Conservation (phyloP, 1,140 invertebrate genomes). For the Stenopsyche tienmushanensis region DNA sequence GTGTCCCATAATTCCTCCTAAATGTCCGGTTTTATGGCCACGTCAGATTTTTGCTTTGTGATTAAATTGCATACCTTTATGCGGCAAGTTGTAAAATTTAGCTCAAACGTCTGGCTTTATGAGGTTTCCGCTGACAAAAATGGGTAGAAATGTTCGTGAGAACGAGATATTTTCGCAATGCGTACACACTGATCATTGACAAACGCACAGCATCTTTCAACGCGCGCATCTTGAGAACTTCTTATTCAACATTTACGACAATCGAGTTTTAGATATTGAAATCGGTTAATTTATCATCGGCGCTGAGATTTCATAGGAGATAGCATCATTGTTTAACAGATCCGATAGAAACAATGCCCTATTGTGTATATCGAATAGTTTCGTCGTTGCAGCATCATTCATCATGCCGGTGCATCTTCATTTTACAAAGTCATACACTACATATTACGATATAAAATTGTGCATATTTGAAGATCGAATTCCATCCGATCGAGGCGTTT, state of each 20-base stretch:
- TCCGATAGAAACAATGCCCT: not conserved
- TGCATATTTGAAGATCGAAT: no score
- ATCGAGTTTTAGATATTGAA: not conserved
- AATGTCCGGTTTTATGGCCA: not conserved
- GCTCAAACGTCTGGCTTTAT: not conserved
- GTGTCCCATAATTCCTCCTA: not conserved
- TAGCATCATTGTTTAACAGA: not conserved
- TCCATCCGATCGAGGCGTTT: no score
- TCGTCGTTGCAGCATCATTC: not conserved
- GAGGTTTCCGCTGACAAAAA: not conserved
- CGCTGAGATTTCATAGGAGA: not conserved
- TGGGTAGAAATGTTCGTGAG: not conserved
- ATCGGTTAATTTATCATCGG: not conserved
- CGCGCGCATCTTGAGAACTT: no score
- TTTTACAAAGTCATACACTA: no score
- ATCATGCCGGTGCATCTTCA: not conserved
- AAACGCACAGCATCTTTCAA: not conserved
- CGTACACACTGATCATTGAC: not conserved
- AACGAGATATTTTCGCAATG: not conserved
- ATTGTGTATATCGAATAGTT: not conserved
- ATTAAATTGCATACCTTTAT: not conserved
- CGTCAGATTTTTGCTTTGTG: not conserved
- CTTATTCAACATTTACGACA: no score
- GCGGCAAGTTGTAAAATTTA: not conserved
- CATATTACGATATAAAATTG: no score